These are phyloP conservation scores for Medauroidea extradentata DNA, from an alignment of 1,140 invertebrate species.

Conservation along the genomic window DNA sequence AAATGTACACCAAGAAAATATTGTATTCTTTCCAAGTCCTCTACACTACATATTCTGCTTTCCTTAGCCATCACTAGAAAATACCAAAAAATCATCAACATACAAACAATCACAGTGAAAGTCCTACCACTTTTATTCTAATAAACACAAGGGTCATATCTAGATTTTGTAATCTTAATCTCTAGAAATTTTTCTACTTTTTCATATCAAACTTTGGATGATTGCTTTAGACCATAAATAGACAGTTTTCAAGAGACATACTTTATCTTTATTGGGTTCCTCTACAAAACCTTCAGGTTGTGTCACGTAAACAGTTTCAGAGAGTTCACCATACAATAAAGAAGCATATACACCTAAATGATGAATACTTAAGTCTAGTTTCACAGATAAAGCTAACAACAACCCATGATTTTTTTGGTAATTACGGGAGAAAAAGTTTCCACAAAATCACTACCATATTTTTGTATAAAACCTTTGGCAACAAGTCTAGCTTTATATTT, in stretches of 20 bases:
- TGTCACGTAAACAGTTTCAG: too few relatives aligned
- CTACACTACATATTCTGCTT: constrained; percentile 9
- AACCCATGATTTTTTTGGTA: constrained; percentile 12
- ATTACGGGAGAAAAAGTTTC: constrained; percentile 26
- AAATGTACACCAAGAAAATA: constrained; percentile 17
- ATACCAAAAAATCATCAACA: constrained; percentile 18
- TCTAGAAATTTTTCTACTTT: constrained; percentile 3
- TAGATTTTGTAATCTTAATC: too few relatives aligned
- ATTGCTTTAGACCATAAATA: constrained; percentile 31
- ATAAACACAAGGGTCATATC: too few relatives aligned
- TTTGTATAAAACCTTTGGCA: constrained; percentile 28
- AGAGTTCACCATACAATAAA: constrained; percentile 33
- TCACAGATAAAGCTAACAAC: constrained; percentile 25
- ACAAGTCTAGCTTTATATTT: constrained; percentile 19
- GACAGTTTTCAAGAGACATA: constrained; percentile 12
- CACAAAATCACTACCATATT: constrained; percentile 26
- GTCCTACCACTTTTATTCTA: too few relatives aligned
- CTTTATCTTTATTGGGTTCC: too few relatives aligned
- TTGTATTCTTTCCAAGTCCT: constrained; percentile 11
- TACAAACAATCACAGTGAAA: constrained; percentile 13
- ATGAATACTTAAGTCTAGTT: constrained; percentile 22
- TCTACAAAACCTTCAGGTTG: too few relatives aligned
- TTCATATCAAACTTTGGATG: constrained; percentile 23
- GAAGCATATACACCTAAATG: constrained; percentile 40
- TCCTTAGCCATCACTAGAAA: constrained; percentile 7